Conservation (phyloP, 2,797 vertebrate species). For the Staurois parvus region DNA sequence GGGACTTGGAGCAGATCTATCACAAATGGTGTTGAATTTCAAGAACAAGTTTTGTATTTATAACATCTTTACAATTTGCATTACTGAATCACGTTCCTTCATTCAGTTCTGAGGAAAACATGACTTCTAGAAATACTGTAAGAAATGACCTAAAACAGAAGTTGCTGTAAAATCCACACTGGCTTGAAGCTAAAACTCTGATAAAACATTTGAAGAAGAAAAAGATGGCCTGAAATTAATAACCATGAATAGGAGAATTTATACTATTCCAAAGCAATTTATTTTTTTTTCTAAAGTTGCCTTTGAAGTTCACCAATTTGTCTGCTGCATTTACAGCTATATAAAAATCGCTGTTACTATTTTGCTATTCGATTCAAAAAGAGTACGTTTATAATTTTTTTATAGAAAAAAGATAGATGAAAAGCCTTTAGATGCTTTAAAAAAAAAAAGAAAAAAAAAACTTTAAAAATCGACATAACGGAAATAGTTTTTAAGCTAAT, state of each 20-base stretch:
- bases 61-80: no score
- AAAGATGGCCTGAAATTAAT: slow-evolving; percentile 25
- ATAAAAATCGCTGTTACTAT: slow-evolving; percentile 13
- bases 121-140: neutral
- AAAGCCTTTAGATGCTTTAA: slow-evolving; percentile 46
- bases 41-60: no score
- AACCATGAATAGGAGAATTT: slow-evolving; percentile 14
- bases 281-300: neutral
- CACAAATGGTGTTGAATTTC: no score
- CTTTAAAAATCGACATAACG: slow-evolving; percentile 19
- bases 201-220: neutral
- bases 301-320: slow-evolving; percentile 28
- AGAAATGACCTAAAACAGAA: slow-evolving; percentile 22
- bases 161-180: neutral
- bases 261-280: slow-evolving; percentile 19
- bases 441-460: neutral
- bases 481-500: slow-evolving; percentile 9
- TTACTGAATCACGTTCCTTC: no score
- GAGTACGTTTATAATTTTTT: slow-evolving; percentile 65
- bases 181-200: neutral
- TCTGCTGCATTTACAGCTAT: neutral
- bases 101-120: neutral
- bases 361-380: slow-evolving; percentile 45
- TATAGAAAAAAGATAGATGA: slow-evolving; percentile 57
- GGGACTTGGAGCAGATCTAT: no score